Conservation (phyloP, 1,140 invertebrate genomes). For the Oryctes rhinoceros region DNA sequence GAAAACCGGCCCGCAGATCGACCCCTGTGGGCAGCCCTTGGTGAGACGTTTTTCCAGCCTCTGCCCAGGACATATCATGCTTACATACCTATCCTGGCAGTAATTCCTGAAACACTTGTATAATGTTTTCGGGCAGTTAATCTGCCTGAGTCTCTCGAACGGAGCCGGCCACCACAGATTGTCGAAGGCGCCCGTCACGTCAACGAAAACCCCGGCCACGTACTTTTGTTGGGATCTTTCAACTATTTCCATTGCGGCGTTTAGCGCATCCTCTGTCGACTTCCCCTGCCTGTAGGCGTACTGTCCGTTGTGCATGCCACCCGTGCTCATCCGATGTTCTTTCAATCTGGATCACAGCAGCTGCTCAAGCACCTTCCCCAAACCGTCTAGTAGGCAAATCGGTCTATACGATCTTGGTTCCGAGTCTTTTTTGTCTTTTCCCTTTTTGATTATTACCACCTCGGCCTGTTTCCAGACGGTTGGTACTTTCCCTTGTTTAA, state of each 20-base stretch:
- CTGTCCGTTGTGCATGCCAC: not conserved
- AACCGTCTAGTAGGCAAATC: not conserved
- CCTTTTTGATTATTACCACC: constrained; percentile 26
- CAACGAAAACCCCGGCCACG: not conserved
- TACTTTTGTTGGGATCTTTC: not conserved
- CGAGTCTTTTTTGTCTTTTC: not conserved
- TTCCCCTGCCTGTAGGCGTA: constrained; percentile 15
- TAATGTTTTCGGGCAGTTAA: not conserved
- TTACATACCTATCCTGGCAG: constrained; percentile 38
- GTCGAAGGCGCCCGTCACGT: constrained; percentile 7
- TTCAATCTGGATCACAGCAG: constrained; percentile 8
- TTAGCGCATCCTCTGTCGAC: constrained; percentile 34
- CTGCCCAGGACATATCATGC: not conserved
- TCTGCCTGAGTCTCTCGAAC: not conserved
- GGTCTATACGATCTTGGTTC: constrained; percentile 28
- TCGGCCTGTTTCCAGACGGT: constrained; percentile 4
- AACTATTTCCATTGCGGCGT: not conserved
- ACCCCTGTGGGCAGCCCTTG: constrained; percentile 54
- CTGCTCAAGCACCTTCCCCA: constrained; percentile 28
- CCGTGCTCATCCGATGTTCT: not conserved
- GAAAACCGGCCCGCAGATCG: constrained; percentile 50
- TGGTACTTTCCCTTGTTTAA: not conserved
- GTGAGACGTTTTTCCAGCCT: constrained; percentile 41
- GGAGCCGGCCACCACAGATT: constrained; percentile 41
- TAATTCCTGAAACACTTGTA: constrained; percentile 17